Evolutionary conservation across 2,113 vertebrate genomes (phyloP), one percentile per base, ranked within the genome.

Genomic region (Lophotis ruficrista): DNA sequence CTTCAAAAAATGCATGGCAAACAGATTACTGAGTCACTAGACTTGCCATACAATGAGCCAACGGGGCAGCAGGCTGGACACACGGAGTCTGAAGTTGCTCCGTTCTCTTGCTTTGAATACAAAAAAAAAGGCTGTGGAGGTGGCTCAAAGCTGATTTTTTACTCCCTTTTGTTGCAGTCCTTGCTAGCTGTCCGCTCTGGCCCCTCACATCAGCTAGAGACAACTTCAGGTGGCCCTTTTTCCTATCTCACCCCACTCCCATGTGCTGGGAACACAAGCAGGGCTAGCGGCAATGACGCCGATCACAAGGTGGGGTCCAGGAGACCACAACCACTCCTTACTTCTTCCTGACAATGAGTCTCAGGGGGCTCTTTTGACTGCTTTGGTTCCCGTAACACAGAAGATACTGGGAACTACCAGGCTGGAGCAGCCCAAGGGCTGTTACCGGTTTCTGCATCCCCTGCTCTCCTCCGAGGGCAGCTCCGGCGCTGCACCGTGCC

Each of bases 371-470:
- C 6, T 69, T 83, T 12, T 11, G 9, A 14, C 58, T 76, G 38
- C 30, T 60, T 48, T 38, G 4, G 9, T 37, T 77, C 50, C 13
- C 41, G 24, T n/a, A 25, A 47, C 54, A 24, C 38, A 66, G 62
- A 31, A n/a, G 33, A 14, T 24, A 6, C 19, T 61, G 15, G 21
- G 12, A 87, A 4, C 35, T n/a, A 14, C 15, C 53, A 48, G 50
- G 10, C 17, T 83, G 76, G 62, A 90, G 35, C 5, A 85, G n/a
- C 20, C 43, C 47, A 58, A 38, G 53, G 47, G 24, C 18, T 35
- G 0, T 1, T 43, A 38, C 8, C 0, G 0, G 5, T 60, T 84
- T 35, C 30, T 81, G 54, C 35, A 65, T 3, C 4, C 69, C n/a
- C 28, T 47, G 38, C 11, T 58, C 57, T 54, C 22, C 37, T 37